phyloP scores from a whole-genome alignment of 2,888 invertebrate species.

The Mycalesis mineus region DNA sequence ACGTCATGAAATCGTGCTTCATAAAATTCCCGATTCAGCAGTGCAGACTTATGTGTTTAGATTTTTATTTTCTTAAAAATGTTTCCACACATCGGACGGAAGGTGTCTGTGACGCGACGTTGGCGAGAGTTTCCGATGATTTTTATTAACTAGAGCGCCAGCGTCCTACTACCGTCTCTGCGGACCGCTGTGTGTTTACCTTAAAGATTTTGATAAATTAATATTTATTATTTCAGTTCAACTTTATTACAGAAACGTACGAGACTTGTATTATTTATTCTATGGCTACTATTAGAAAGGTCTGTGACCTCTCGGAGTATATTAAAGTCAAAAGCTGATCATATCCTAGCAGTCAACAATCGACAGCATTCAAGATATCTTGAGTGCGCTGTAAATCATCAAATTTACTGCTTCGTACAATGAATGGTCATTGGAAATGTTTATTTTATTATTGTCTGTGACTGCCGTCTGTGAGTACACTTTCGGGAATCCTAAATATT shows the following conservation, averaged over 20 bases:
- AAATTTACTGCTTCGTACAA: slow-evolving; percentile 41
- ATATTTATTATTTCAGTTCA: neutral
- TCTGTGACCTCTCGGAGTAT: neutral
- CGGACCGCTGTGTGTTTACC: too few relatives aligned
- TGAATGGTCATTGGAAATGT: slow-evolving; percentile 33
- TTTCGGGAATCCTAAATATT: slow-evolving; percentile 34
- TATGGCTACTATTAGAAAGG: neutral
- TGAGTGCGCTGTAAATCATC: slow-evolving; percentile 40
- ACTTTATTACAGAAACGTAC: neutral
- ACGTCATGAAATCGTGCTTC: too few relatives aligned
- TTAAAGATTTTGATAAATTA: too few relatives aligned
- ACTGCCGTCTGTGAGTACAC: slow-evolving; percentile 22
- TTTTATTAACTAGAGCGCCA: too few relatives aligned
- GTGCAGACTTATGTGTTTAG: too few relatives aligned
- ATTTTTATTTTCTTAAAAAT: too few relatives aligned
- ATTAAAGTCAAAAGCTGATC: slow-evolving; percentile 16
- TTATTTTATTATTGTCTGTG: slow-evolving; percentile 41
- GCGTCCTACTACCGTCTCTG: too few relatives aligned
- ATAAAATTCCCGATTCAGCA: too few relatives aligned
- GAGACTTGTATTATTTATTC: too few relatives aligned
- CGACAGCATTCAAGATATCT: slow-evolving; percentile 35
- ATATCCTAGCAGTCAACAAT: slow-evolving; percentile 32
- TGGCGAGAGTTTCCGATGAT: too few relatives aligned
- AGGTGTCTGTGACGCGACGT: too few relatives aligned
- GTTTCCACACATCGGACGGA: too few relatives aligned